Evolutionary conservation across 2,797 vertebrate genomes (phyloP).

Genomic region (Chelon labrosus): DNA sequence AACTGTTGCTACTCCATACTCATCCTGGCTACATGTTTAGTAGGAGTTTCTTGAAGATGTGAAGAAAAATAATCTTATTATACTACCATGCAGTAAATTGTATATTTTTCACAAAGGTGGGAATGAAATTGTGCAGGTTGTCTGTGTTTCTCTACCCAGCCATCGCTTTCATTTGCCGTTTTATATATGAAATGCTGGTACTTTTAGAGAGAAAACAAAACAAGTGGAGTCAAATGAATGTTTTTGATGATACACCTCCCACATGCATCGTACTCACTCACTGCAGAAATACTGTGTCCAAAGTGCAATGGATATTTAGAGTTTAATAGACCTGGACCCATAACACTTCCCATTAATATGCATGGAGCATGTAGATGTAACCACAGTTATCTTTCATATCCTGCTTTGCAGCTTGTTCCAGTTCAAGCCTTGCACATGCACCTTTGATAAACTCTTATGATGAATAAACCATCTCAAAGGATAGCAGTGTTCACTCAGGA

Average conservation of each 20-base stretch:
- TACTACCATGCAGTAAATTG: too few relatives aligned
- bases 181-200: slow-evolving; percentile 8
- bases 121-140: not conserved
- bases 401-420: slow-evolving; percentile 15
- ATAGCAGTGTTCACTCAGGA: not conserved
- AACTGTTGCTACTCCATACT: too few relatives aligned
- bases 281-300: slow-evolving; percentile 10
- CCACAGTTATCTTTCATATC: slow-evolving; percentile 1
- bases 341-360: slow-evolving; percentile 25
- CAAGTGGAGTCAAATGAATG: slow-evolving; percentile 13
- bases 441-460: slow-evolving; percentile 25
- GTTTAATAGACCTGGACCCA: slow-evolving; percentile 14
- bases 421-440: not conserved
- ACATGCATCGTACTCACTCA: slow-evolving; percentile 16
- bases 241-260: slow-evolving; percentile 1
- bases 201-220: slow-evolving; percentile 13
- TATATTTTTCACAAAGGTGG: too few relatives aligned
- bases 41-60: too few relatives aligned
- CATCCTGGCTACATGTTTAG: too few relatives aligned
- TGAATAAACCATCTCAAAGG: slow-evolving; percentile 20
- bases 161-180: slow-evolving; percentile 19
- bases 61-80: too few relatives aligned
- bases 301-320: slow-evolving; percentile 29
- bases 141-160: slow-evolving; percentile 14
- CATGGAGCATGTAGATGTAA: not conserved